Evolutionary conservation across 92 coral and sea anemone species (phyloP), one percentile per base, ranked within the genome.

Genomic region (Epizoanthus scotinus): DNA sequence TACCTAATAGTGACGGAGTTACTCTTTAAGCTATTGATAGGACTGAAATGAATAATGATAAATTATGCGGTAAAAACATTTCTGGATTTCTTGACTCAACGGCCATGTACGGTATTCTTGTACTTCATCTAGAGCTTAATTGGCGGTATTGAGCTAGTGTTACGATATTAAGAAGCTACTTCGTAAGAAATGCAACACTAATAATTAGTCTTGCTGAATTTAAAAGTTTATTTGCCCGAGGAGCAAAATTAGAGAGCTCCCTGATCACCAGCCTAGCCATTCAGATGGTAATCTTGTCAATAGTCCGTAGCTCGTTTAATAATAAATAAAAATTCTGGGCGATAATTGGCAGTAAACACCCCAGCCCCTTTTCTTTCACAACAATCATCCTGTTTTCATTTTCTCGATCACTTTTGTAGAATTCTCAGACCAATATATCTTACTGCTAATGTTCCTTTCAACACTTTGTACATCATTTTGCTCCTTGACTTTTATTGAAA

Each of bases 331-430:
- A 64, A 85, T 38, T 75, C 61, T 31, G 19, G 62, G 92, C 85
- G 97, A 85, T 85, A 90, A 92, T 92, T 87, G 84, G 21, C 87
- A 83, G 87, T 90, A 90, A 90, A 92, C 91, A 92, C 86, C 83
- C 92, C 64, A 50, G 83, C 94, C 93, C 81, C 81, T 42, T 58
- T 75, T 75, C 29, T 75, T 17, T 58, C 31, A 57, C 57, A 40
- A 75, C 81, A 75, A 75, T 75, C 36, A 58, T 38, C 68, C 81
- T 75, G 81, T 75, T 75, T 75, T 75, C 81, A 38, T 59, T 75
- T 59, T 24, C 79, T 56, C 67, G 63, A 44, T 44, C 59, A 40
- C 81, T 75, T 75, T 75, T 59, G 81, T 75, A 60, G 44, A 21
- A 75, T 75, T 24, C 67, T 55, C 67, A 75, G 59, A 75, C 54